A percentile compares a stretch with the other conserved stretches of the same genome.
Evolutionary conservation across 2,797 vertebrate genomes (phyloP).

Genomic region (Gorsachius magnificus): DNA sequence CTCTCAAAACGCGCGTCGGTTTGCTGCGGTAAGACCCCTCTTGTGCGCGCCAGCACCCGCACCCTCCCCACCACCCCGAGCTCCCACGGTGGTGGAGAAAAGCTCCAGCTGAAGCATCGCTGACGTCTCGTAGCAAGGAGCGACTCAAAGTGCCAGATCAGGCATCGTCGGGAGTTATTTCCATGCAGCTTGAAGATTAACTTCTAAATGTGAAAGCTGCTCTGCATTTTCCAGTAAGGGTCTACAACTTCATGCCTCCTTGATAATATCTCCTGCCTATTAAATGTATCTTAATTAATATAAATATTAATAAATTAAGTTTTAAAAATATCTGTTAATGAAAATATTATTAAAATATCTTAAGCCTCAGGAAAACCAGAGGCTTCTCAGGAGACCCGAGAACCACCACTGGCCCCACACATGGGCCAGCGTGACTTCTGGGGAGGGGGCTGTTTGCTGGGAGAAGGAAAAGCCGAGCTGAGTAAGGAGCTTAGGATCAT

Average conservation of each 20-base stretch:
- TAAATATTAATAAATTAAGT: not conserved
- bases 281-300: not conserved
- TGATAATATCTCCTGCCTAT: not conserved
- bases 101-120: not conserved
- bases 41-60: not conserved
- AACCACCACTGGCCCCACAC: not conserved
- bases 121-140: not conserved
- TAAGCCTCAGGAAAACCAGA: not conserved
- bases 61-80: not conserved
- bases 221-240: not conserved
- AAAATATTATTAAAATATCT: not conserved
- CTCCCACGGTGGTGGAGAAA: not conserved
- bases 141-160: not conserved
- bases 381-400: not conserved
- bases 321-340: not conserved
- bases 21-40: not conserved
- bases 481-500: no score
- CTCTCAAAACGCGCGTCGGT: not conserved
- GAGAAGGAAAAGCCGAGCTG: no score
- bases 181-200: slow-evolving; percentile 3
- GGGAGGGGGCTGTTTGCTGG: not conserved
- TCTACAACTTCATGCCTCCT: not conserved
- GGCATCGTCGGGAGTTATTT: not conserved
- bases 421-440: not conserved
- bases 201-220: slow-evolving; percentile 7